Evolutionary conservation across 2,113 vertebrate species (phyloP), one percentile per base, ranked within the genome.

Genomic region (Trichomycterus rosablanca): DNA sequence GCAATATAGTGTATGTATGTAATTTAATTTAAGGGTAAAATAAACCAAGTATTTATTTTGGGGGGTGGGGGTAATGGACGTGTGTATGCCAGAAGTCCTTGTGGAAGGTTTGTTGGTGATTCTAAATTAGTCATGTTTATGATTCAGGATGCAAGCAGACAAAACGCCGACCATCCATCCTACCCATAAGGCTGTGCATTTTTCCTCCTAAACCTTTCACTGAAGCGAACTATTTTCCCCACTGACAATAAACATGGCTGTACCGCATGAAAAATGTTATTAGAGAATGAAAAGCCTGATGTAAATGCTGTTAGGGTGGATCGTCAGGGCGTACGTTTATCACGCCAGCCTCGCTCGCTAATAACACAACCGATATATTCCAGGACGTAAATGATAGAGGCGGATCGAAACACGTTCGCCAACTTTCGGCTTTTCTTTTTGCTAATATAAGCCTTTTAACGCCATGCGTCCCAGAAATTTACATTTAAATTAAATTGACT

Each of bases 401-500:
- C 67, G 40, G 64, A 68, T 65, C 61, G 65, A 71, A 71, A 71
- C 68, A 68, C 40, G 71, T 71, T 74, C 64, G 71, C 71, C 71
- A 65, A 67, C 61, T 74, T 71, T 65, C 51, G n/a, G n/a, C n/a
- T n/a, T n/a, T 54, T 44, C 46, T 68, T 74, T 74, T 74, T 74
- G 72, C 64, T 67, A 74, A 71, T 74, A 74, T 63, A 68, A 65
- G 64, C 60, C 72, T 71, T 74, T 68, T 68, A 68, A 68, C 44
- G 26, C 39, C 51, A 53, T 44, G 24, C 59, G 59, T 67, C 40
- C 44, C 44, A 54, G 46, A 65, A 74, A 74, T 74, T 74, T 71
- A 65, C 68, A 75, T 75, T 75, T 71, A 71, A 71, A 71, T 75
- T 71, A 71, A 71, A 68, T 66, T 71, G 65, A 71, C 68, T 71